A percentile compares a stretch with the other conserved stretches of the same genome.
These are phyloP conservation scores for Sweltsa coloradensis DNA, from an alignment of 1,140 invertebrate genomes.

Conservation along the genomic window DNA sequence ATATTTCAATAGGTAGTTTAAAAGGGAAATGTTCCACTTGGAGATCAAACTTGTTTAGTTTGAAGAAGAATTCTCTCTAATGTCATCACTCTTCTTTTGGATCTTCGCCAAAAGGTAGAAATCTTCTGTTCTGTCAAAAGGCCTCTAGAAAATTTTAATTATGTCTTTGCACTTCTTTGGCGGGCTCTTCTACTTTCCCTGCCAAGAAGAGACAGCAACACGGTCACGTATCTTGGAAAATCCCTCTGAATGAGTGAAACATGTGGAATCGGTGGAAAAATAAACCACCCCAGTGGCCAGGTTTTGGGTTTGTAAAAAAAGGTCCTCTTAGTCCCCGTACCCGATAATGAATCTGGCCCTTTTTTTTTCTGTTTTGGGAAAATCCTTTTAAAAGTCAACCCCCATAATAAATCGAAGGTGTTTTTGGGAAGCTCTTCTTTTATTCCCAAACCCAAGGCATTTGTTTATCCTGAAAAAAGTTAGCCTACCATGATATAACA, in stretches of 20 bases:
- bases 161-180: slow-evolving; percentile 99
- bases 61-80: slow-evolving; percentile 92
- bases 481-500: too few relatives aligned
- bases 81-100: slow-evolving; percentile 91
- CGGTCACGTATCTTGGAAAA: slow-evolving; percentile 91
- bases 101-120: slow-evolving; percentile 81
- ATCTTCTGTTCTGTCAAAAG: slow-evolving; percentile 75
- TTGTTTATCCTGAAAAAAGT: too few relatives aligned
- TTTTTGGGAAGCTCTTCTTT: slow-evolving; percentile 78
- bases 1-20: slow-evolving; percentile 88
- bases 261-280: slow-evolving; percentile 98
- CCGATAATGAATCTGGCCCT: slow-evolving; percentile 86
- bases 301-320: slow-evolving; percentile 93
- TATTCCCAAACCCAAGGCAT: too few relatives aligned
- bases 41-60: slow-evolving; percentile 97
- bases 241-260: slow-evolving; percentile 94
- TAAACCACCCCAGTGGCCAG: slow-evolving; percentile 95
- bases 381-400: slow-evolving; percentile 75
- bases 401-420: slow-evolving; percentile 76
- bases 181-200: slow-evolving; percentile 98
- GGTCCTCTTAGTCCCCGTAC: slow-evolving; percentile 84
- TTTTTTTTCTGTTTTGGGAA: slow-evolving; percentile 59
- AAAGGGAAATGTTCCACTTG: slow-evolving; percentile 98
- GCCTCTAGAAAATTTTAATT: slow-evolving; percentile 74
- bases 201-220: slow-evolving; percentile 95